phyloP scores from a whole-genome alignment of 2,888 invertebrate genomes.

The Acrocyrtus sp. region DNA sequence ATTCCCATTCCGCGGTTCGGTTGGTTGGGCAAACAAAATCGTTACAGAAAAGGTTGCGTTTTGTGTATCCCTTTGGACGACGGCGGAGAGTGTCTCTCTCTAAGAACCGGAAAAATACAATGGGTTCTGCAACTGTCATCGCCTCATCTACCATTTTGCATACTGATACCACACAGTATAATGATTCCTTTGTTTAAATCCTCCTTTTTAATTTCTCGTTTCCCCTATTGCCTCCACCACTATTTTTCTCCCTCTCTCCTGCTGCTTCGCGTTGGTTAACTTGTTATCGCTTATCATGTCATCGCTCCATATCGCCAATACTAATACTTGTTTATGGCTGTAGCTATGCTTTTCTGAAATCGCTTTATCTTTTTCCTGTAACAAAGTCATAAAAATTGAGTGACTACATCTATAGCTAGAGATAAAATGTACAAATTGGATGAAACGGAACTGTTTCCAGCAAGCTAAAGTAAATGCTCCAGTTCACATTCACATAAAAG shows the following conservation, averaged over 20 bases:
- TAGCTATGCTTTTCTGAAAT: constrained; percentile 3
- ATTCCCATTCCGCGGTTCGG: constrained; percentile 1
- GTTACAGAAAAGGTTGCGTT: background rate
- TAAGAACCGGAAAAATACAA: constrained; percentile 13
- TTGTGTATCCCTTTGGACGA: background rate
- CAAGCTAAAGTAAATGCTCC: too few relatives aligned
- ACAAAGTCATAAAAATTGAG: too few relatives aligned
- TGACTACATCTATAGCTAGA: too few relatives aligned
- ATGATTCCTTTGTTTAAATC: constrained; percentile 8
- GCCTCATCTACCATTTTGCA: constrained; percentile 3
- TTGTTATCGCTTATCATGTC: background rate
- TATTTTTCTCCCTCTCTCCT: background rate
- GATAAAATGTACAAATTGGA: too few relatives aligned
- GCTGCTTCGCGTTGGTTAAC: background rate
- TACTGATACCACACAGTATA: constrained; percentile 14
- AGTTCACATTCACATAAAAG: too few relatives aligned
- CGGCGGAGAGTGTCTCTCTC: background rate
- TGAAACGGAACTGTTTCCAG: too few relatives aligned
- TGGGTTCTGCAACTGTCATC: constrained; percentile 28
- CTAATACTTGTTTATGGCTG: constrained; percentile 15
- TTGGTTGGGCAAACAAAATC: constrained; percentile 1
- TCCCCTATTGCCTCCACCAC: too few relatives aligned
- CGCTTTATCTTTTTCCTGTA: background rate
- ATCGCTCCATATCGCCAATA: constrained; percentile 14
- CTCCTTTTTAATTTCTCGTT: background rate